Percentiles rank a stretch among this genome's conserved stretches.
These are phyloP conservation scores for Chrysemys picta DNA, from an alignment of 2,113 vertebrate species.

Conservation along the genomic window DNA sequence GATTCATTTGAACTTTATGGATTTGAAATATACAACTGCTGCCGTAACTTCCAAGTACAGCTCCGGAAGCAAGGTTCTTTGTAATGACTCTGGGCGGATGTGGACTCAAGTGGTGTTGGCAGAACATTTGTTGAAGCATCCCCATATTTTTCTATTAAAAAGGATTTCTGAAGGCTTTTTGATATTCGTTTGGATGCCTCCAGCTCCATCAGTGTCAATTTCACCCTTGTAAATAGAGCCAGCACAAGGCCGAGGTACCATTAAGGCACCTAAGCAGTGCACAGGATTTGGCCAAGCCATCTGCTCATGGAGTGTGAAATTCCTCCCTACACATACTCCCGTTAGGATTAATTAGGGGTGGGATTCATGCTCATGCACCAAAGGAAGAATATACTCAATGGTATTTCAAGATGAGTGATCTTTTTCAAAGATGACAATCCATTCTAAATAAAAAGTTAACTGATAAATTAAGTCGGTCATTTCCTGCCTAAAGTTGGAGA, in stretches of 20 bases:
- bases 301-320: background rate
- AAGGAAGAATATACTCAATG: fast-evolving
- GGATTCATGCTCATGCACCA: background rate
- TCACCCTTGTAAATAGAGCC: background rate
- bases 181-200: background rate
- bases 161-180: background rate
- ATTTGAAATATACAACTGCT: background rate
- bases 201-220: background rate
- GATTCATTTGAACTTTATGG: slow-evolving; percentile 44
- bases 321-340: background rate
- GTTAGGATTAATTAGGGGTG: fast-evolving
- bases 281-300: fast-evolving
- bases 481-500: background rate
- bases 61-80: background rate
- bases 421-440: background rate
- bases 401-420: background rate
- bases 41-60: background rate
- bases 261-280: background rate
- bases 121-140: background rate
- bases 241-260: background rate
- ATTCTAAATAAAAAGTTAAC: background rate
- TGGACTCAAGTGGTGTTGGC: background rate
- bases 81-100: background rate
- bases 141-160: background rate
- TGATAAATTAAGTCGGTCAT: background rate